These are phyloP conservation scores for Protodeltote pygarga DNA, from an alignment of 2,888 invertebrate genomes.

Conservation along the genomic window DNA sequence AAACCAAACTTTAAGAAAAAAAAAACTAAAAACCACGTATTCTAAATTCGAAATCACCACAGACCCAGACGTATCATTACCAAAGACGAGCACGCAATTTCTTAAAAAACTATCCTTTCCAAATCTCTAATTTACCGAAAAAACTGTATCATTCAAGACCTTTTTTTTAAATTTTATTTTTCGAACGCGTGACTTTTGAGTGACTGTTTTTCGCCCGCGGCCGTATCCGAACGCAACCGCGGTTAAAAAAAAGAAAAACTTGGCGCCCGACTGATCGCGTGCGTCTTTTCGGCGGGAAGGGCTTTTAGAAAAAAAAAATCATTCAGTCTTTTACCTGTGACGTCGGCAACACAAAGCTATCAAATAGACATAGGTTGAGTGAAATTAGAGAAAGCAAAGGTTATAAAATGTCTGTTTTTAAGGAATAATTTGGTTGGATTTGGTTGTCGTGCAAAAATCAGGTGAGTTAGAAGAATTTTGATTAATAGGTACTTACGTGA, in stretches of 20 bases:
- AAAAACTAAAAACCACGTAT: conserved; percentile 45
- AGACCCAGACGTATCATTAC: conserved; percentile 76
- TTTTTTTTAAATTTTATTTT: conserved; percentile 70
- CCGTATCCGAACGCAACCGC: conserved; percentile 76
- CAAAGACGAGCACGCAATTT: conserved; percentile 80
- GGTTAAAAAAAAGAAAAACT: conserved; percentile 68
- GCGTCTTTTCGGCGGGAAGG: conserved; percentile 70
- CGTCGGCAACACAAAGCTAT: conserved; percentile 67
- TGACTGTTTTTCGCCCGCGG: conserved; percentile 82
- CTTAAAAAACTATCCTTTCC: conserved; percentile 67
- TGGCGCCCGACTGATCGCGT: conserved; percentile 78
- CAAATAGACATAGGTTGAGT: conserved; percentile 48
- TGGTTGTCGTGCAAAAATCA: no score
- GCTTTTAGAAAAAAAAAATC: conserved; percentile 72
- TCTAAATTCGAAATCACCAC: conserved; percentile 50
- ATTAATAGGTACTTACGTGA: no score
- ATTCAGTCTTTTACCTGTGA: conserved; percentile 76
- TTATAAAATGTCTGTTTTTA: not conserved
- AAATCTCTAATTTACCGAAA: conserved; percentile 85
- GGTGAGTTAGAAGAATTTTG: no score
- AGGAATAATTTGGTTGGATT: no score
- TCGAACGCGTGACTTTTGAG: conserved; percentile 84
- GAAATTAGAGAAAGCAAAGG: conserved; percentile 43
- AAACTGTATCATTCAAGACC: conserved; percentile 83
- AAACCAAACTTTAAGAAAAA: conserved; percentile 28